Conservation (phyloP, 2,888 invertebrate species). For the Drosophila lacicola region DNA sequence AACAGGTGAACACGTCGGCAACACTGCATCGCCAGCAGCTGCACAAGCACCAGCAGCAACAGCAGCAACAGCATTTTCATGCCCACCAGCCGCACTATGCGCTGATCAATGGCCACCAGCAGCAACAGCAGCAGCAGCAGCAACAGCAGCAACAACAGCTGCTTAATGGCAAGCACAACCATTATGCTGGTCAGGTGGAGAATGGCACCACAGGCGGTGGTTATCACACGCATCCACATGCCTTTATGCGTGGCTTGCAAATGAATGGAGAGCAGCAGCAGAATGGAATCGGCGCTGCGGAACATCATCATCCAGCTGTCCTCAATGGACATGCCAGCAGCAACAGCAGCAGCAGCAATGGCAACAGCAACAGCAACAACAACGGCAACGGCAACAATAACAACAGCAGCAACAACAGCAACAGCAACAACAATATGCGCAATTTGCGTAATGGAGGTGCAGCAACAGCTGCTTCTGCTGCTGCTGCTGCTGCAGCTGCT, state of each 20-base stretch:
- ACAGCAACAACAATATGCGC: constrained; percentile 60
- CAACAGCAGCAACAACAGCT: constrained; percentile 45
- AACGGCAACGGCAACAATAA: constrained; percentile 5
- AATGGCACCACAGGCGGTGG: constrained; percentile 52
- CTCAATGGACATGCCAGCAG: constrained; percentile 58
- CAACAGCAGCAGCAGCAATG: constrained; percentile 38
- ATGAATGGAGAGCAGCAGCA: constrained; percentile 59
- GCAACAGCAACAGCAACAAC: constrained; percentile 18
- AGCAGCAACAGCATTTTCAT: constrained; percentile 66
- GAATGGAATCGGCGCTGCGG: constrained; percentile 45
- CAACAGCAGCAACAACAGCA: constrained; percentile 28
- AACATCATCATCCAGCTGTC: constrained; percentile 48
- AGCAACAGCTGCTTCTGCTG: constrained; percentile 6
- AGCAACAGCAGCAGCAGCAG: constrained; percentile 48
- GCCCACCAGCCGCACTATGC: constrained; percentile 63
- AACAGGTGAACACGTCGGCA: constrained; percentile 57
- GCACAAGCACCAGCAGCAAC: constrained; percentile 75
- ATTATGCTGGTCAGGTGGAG: constrained; percentile 43
- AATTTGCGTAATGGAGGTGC: constrained; percentile 62
- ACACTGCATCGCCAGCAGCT: constrained; percentile 66
- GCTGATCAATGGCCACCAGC: constrained; percentile 61
- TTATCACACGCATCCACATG: constrained; percentile 59
- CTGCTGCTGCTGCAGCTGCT: constrained; percentile 17
- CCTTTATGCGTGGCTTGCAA: constrained; percentile 47
- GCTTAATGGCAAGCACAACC: constrained; percentile 65